phyloP scores from a whole-genome alignment of 2,888 invertebrate species.

The Gibbula magus region DNA sequence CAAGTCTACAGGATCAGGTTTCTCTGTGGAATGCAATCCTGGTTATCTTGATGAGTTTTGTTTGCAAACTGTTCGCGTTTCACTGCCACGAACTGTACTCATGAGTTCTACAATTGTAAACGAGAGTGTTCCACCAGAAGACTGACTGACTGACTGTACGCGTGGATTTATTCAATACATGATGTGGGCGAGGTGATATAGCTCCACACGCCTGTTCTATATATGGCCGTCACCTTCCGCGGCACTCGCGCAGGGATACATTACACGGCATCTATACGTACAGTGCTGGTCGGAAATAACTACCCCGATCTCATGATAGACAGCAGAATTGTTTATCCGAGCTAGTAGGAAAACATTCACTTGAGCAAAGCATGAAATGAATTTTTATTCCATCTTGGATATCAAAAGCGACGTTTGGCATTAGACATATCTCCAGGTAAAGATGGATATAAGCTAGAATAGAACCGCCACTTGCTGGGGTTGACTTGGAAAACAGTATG shows the following conservation, averaged over 20 bases:
- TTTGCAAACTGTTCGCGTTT: neutral
- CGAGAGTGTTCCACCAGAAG: too few species aligned
- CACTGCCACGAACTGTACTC: neutral
- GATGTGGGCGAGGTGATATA: neutral
- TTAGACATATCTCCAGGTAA: neutral
- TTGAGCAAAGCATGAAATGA: constrained; percentile 4
- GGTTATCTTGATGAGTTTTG: too few species aligned
- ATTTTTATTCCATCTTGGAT: neutral
- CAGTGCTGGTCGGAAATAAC: neutral
- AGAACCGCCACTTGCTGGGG: too few species aligned
- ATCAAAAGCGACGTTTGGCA: neutral
- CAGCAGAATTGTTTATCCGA: neutral
- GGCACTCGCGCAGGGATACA: neutral
- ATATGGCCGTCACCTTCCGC: constrained; percentile 20
- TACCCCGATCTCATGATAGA: neutral
- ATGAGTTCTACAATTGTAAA: too few species aligned
- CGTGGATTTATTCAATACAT: too few species aligned
- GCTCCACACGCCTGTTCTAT: neutral
- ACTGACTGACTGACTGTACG: too few species aligned
- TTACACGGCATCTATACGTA: constrained; percentile 3
- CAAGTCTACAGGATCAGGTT: neutral
- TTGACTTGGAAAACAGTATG: too few species aligned
- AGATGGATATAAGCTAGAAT: too few species aligned
- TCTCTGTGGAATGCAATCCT: neutral
- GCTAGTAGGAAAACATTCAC: neutral